Percentiles rank a stretch among this genome's conserved stretches.
Evolutionary conservation across 2,888 invertebrate genomes (phyloP).

Genomic region (Chrysolina americana): DNA sequence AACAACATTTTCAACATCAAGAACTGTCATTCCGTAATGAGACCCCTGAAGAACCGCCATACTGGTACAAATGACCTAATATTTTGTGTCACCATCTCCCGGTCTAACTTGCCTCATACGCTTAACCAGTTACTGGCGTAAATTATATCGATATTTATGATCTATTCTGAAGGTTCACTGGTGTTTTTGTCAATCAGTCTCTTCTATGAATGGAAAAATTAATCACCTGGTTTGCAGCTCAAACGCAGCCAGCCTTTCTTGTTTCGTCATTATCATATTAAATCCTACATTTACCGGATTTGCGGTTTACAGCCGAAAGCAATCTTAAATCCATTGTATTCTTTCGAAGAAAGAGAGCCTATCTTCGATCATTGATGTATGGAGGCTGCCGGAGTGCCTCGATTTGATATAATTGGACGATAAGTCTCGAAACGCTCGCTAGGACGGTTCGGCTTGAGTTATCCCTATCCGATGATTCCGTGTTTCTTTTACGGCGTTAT

Average conservation of each 20-base stretch:
- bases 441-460: conserved; percentile 36
- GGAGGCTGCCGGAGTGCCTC: conserved; percentile 63
- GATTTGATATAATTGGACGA: conserved; percentile 67
- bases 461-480: conserved; percentile 37
- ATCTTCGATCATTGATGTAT: conserved; percentile 64
- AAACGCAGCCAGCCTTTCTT: neutral
- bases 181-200: neutral
- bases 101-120: too few relatives aligned
- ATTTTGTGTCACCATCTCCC: too few relatives aligned
- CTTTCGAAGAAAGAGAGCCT: conserved; percentile 50
- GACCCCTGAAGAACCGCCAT: too few relatives aligned
- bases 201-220: neutral
- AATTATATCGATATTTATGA: too few relatives aligned
- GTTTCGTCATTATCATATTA: conserved; percentile 9
- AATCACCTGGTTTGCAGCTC: neutral
- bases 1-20: too few relatives aligned
- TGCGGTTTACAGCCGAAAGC: conserved; percentile 57
- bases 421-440: conserved; percentile 53
- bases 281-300: conserved; percentile 58
- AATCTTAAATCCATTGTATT: conserved; percentile 60
- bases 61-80: too few relatives aligned
- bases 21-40: too few relatives aligned
- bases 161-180: too few relatives aligned
- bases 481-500: conserved; percentile 37
- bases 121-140: too few relatives aligned